phyloP scores from a whole-genome alignment of 64 coral and sea anemone genomes.

The Porites lutea region DNA sequence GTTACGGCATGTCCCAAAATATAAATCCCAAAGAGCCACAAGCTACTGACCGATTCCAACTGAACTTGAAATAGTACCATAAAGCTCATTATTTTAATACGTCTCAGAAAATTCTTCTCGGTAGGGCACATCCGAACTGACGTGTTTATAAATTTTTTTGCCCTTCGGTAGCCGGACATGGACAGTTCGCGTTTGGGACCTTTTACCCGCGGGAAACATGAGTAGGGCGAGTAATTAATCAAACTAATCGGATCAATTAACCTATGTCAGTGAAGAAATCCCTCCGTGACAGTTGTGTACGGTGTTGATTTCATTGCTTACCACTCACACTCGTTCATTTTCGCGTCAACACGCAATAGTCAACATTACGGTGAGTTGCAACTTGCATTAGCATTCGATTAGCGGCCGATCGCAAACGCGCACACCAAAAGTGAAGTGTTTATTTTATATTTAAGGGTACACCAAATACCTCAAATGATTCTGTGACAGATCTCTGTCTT shows the following conservation, averaged over 20 bases:
- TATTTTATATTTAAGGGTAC: neutral
- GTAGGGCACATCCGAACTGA: neutral
- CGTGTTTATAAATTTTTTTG: neutral
- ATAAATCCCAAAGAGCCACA: neutral
- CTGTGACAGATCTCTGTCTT: conserved; percentile 48
- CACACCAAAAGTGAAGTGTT: conserved; percentile 23
- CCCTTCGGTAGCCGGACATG: neutral
- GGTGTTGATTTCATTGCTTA: conserved; percentile 12
- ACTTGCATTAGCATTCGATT: neutral
- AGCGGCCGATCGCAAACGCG: neutral
- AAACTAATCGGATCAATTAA: conserved; percentile 49
- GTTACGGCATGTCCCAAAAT: neutral
- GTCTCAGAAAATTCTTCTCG: neutral
- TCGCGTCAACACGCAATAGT: neutral
- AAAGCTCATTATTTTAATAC: neutral
- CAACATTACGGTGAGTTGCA: neutral
- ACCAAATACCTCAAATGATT: conserved; percentile 31
- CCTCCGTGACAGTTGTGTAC: neutral
- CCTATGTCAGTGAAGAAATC: neutral
- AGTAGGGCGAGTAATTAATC: neutral
- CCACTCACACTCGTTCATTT: neutral
- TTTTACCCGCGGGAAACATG: conserved; percentile 5
- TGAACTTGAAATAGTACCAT: neutral
- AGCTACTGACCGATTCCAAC: too few relatives aligned
- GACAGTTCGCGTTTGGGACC: conserved; percentile 25